Evolutionary conservation across 2,888 invertebrate species (phyloP).

Genomic region (Drosophila histrio): DNA sequence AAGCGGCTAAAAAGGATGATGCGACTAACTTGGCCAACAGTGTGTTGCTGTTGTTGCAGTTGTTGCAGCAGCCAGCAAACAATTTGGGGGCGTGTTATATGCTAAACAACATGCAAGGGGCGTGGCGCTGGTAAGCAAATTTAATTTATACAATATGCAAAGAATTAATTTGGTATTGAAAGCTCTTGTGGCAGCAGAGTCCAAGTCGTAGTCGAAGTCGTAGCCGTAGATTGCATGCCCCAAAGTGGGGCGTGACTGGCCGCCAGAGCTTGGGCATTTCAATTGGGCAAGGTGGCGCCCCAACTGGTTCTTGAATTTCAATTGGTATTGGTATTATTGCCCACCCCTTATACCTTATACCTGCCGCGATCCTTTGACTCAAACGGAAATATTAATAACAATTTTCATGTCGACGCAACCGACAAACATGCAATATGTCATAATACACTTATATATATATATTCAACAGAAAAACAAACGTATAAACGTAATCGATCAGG

Average conservation of each 20-base stretch:
- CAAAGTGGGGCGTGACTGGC: constrained; percentile 33
- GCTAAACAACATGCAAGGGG: constrained; percentile 83
- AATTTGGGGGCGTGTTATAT: constrained; percentile 75
- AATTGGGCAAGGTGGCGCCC: constrained; percentile 79
- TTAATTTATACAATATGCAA: constrained; percentile 82
- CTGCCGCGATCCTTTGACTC: constrained; percentile 22
- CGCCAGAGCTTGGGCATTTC: constrained; percentile 58
- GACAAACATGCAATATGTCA: constrained; percentile 76
- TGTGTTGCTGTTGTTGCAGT: too few species aligned
- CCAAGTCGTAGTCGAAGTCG: too few species aligned
- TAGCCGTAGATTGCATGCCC: too few species aligned
- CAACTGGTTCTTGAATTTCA: constrained; percentile 63
- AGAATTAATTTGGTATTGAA: constrained; percentile 74
- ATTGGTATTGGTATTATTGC: constrained; percentile 27
- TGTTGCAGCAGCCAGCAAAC: too few species aligned
- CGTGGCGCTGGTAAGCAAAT: constrained; percentile 81
- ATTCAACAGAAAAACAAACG: constrained; percentile 1
- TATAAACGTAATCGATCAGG: constrained; percentile 70
- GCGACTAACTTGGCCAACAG: constrained; percentile 18
- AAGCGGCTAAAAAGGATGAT: constrained; percentile 69
- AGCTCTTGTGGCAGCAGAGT: too few species aligned
- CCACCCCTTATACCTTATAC: background rate
- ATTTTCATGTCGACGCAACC: constrained; percentile 59
- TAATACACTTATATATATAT: constrained; percentile 39
- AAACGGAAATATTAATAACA: constrained; percentile 56